These are phyloP conservation scores for Psittacula echo DNA, from an alignment of 2,797 vertebrate species.

Conservation along the genomic window DNA sequence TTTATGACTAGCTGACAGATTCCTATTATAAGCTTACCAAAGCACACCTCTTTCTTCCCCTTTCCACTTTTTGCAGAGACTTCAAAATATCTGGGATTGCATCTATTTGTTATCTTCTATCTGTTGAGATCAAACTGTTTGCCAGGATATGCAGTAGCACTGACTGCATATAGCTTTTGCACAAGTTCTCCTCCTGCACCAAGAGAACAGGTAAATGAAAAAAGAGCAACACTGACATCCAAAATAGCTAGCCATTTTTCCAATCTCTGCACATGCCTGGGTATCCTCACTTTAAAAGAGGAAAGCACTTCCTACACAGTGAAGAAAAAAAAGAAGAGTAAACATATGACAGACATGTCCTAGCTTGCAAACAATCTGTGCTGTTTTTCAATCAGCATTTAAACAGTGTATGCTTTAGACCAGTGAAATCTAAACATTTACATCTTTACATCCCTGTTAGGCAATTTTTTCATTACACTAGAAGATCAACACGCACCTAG, in stretches of 20 bases:
- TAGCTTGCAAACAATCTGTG: constrained; percentile 29
- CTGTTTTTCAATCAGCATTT: neutral
- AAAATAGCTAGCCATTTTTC: neutral
- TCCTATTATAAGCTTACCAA: neutral
- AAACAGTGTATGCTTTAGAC: constrained; percentile 31
- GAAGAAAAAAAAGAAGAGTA: neutral
- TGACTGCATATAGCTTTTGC: neutral
- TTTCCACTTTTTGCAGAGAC: neutral
- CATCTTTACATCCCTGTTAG: neutral
- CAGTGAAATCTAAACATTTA: constrained; percentile 45
- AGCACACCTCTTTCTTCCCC: neutral
- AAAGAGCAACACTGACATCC: neutral
- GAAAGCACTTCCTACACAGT: neutral
- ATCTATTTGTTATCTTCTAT: neutral
- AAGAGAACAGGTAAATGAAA: neutral
- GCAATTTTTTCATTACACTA: constrained; percentile 7
- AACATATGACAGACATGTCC: neutral
- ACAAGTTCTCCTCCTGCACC: neutral
- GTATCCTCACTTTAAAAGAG: neutral
- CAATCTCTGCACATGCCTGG: neutral
- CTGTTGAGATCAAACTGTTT: neutral
- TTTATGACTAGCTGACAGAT: neutral
- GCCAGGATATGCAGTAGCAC: neutral
- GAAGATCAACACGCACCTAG: neutral
- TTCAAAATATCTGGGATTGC: neutral